phyloP scores from a whole-genome alignment of 2,113 vertebrate species.

The Axis porcinus region DNA sequence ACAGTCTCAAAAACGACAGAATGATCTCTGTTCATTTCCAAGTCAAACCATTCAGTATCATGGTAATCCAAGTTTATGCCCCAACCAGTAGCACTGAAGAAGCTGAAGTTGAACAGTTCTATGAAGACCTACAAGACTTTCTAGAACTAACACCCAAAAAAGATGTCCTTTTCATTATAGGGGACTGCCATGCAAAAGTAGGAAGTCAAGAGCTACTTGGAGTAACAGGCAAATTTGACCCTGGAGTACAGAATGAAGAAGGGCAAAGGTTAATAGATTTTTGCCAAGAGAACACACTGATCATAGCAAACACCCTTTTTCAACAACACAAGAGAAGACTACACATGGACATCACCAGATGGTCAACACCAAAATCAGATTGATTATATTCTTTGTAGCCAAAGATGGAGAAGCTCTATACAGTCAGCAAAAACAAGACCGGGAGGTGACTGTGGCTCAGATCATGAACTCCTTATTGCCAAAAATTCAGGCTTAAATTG shows the following conservation, averaged over 20 bases:
- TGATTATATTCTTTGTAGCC: neutral
- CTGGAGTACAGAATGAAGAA: neutral
- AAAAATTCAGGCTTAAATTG: neutral
- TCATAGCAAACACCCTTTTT: neutral
- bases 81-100: neutral
- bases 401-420: neutral
- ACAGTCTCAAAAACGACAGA: neutral
- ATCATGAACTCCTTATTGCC: neutral
- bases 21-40: neutral
- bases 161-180: neutral
- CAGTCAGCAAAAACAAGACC: neutral
- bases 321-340: neutral
- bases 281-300: neutral
- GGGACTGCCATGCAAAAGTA: neutral
- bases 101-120: neutral
- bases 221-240: neutral
- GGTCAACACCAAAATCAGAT: neutral
- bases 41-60: neutral
- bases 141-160: neutral
- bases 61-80: neutral
- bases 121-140: neutral
- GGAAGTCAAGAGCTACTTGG: too few relatives aligned
- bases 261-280: neutral
- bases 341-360: neutral
- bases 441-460: neutral